Evolutionary conservation across 1,140 invertebrate genomes (phyloP).

Genomic region (Euwallacea similis): DNA sequence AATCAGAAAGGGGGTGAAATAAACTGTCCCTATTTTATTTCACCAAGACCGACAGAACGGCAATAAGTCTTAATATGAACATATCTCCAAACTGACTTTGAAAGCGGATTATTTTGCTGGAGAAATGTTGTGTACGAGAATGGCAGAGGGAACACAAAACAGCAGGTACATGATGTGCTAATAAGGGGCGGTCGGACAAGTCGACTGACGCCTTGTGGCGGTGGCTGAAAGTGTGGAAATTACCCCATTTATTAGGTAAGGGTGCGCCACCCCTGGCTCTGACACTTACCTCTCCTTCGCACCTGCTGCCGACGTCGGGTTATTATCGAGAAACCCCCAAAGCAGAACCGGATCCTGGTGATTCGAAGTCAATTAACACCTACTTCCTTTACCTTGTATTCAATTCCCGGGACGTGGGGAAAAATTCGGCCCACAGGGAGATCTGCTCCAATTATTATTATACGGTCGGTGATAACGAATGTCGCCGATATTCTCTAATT

Average conservation of each 20-base stretch:
- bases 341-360: constrained; percentile 42
- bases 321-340: constrained; percentile 54
- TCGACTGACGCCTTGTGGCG: constrained; percentile 52
- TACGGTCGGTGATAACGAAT: no score
- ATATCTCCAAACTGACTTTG: not conserved
- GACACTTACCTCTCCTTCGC: constrained; percentile 57
- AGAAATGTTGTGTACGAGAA: not conserved
- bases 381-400: constrained; percentile 37
- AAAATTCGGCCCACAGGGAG: no score
- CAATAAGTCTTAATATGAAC: no score
- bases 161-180: constrained; percentile 53
- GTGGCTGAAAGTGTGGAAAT: constrained; percentile 55
- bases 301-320: constrained; percentile 52
- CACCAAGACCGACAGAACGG: not conserved
- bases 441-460: no score
- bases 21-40: constrained; percentile 20
- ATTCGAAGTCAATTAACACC: constrained; percentile 41
- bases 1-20: constrained; percentile 24
- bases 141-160: not conserved
- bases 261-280: constrained; percentile 54
- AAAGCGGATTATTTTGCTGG: not conserved
- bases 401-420: not conserved
- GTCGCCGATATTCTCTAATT: not conserved
- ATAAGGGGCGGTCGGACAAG: constrained; percentile 46
- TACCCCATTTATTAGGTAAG: constrained; percentile 58